Base-by-base conservation (phyloP, 2,797 vertebrate species). In the Iguana delicatissima region DNA sequence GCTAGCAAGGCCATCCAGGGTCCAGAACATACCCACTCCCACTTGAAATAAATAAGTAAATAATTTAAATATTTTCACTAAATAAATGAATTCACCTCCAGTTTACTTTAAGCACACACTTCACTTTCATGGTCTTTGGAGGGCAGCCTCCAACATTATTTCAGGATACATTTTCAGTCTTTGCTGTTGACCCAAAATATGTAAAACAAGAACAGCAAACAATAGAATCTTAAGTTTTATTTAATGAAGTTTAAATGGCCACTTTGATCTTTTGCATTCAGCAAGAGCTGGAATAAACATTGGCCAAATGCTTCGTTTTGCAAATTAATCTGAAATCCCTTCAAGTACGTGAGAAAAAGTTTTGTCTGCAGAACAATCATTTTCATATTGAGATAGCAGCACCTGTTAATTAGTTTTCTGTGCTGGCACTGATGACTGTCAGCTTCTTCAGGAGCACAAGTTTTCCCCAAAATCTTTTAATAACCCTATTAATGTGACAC, bases 381-480 rank as follows among this genome's bases (percentile, higher is more conserved):
- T 88, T 92, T 89, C 88, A 14, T 88, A 13, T 91, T 86, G 92
- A 92, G 94, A 32, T 92, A 93, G 81, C 64, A 26, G 69, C 79
- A 86, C 74, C 85, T 91, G 90, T 80, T 92, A 92, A 92, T 94
- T 89, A 93, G 91, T 73, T 91, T 83, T 46, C 84, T 72, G 85
- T 82, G n/a, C 88, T 0, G 0, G 73, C 77, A 72, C 86, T 64
- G 86, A 59, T 79, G 89, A 91, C 42, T 1, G 0, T 86, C 52
- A 62, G 83, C 92, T 22, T 59, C 24, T 90, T 79, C 0, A 0
- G 20, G 50, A 88, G 86, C 86, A 93, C 72, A 84, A 89, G 86
- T 90, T 92, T 80, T 84, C 2, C 42, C 32, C 55, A n/a, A 18
- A 55, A 35, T 1, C 81, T 92, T 94, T 91, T 90, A 91, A 90